Evolutionary conservation across 2,888 invertebrate genomes (phyloP).

Genomic region (Parnassius orleans): DNA sequence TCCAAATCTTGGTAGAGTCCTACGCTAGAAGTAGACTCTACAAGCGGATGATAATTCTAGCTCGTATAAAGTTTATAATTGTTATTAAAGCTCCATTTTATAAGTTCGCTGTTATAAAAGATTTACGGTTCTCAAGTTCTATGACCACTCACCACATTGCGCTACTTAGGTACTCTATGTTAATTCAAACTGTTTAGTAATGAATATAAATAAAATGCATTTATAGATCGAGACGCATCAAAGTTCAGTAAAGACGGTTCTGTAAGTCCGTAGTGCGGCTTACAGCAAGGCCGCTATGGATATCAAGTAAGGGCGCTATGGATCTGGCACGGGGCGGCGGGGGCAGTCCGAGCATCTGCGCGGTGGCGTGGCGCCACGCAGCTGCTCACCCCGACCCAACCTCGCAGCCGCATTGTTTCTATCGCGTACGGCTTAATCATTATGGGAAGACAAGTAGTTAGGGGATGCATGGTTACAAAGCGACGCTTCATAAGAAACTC

Average conservation of each 20-base stretch:
- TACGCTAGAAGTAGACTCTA: too few relatives aligned
- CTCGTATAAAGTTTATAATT: too few relatives aligned
- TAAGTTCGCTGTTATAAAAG: too few relatives aligned
- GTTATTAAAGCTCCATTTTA: too few relatives aligned
- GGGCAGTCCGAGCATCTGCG: constrained; percentile 46
- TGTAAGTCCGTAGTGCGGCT: constrained; percentile 12
- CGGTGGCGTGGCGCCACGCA: constrained; percentile 46
- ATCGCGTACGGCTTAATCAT: constrained; percentile 34
- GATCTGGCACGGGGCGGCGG: constrained; percentile 1
- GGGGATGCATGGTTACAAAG: constrained; percentile 10
- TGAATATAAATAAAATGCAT: too few relatives aligned
- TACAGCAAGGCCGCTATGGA: constrained; percentile 1
- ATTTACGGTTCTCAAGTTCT: too few relatives aligned
- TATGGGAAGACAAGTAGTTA: constrained; percentile 27
- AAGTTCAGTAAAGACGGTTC: not conserved
- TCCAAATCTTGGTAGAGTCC: too few relatives aligned
- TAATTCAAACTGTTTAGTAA: too few relatives aligned
- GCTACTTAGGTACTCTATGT: too few relatives aligned
- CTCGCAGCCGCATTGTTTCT: constrained; percentile 46
- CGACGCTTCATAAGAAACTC: constrained; percentile 1
- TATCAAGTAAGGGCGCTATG: constrained; percentile 1
- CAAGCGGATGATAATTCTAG: too few relatives aligned
- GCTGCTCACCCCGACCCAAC: constrained; percentile 49
- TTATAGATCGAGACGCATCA: not conserved
- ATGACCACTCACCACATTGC: too few relatives aligned